Evolutionary conservation across 2,113 vertebrate species (phyloP), one percentile per base, ranked within the genome.

Genomic region (Orthonyx spaldingii): DNA sequence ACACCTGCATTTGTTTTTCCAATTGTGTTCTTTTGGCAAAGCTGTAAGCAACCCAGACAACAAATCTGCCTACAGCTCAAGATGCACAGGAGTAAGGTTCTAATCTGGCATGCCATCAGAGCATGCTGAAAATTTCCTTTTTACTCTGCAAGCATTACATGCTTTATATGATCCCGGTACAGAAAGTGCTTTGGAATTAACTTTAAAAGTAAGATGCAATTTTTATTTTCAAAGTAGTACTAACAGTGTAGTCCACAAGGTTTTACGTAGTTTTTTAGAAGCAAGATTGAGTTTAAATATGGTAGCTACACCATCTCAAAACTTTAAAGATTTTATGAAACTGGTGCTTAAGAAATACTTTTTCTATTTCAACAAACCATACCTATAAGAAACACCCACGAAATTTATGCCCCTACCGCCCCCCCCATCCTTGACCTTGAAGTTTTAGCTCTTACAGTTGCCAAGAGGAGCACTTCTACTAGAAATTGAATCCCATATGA

Each of bases 401-500:
- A 16, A 33, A 10, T 14, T 66, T 47, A 19, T 12, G 28, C 1
- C 13, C 2, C 18, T 44, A 22, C 2, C 13, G n/a, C n/a, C n/a
- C n/a, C n/a, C 13, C 2, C 1, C 4, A 0, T 3, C 5, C 15
- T n/a, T 65, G 41, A 59, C 55, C 60, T 7, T 57, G 30, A 87
- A 60, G n/a, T 53, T 87, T 52, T 42, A 66, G 16, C 50, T 87
- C 37, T 63, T 50, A 35, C 0, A 82, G 56, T 2, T 89, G n/a
- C 23, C 39, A 76, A 75, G 16, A 83, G 10, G 19, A 88, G n/a
- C 39, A 52, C 30, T 72, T 64, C 65, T 41, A 55, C 17, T 21
- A 69, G 27, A 52, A 86, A 76, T 69, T 16, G n/a, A 76, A 80
- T 46, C 37, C 50, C 28, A 6, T 42, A 44, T 37, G 57, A 35